Evolutionary conservation across 1,140 invertebrate species (phyloP).

Genomic region (Neuroterus valhalla): DNA sequence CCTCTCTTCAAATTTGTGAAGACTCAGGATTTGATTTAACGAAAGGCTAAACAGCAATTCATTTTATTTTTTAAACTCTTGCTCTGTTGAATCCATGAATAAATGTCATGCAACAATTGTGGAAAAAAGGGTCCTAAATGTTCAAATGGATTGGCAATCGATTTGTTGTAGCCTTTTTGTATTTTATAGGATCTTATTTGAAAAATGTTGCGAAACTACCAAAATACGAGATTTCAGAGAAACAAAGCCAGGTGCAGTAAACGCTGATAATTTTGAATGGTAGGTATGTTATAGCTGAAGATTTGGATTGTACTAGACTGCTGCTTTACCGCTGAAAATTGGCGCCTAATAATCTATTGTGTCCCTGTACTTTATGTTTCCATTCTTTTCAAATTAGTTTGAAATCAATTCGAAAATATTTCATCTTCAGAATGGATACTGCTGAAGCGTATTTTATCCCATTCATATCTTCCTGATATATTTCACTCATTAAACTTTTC

Average conservation of each 20-base stretch:
- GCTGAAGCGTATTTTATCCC: background rate
- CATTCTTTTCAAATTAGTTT: conserved; percentile 4
- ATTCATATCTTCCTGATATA: too few relatives aligned
- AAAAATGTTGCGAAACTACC: background rate
- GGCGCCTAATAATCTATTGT: conserved; percentile 17
- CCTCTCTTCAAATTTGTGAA: too few relatives aligned
- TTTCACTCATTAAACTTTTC: too few relatives aligned
- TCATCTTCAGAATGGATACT: background rate
- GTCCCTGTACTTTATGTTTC: background rate
- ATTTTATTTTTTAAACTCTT: too few relatives aligned
- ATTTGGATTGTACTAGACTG: conserved; percentile 1
- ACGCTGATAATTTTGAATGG: conserved; percentile 1
- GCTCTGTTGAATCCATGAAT: too few relatives aligned
- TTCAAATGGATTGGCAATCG: too few relatives aligned
- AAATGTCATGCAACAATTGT: too few relatives aligned
- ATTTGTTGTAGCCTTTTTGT: too few relatives aligned
- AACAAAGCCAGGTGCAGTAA: background rate
- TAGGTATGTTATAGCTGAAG: background rate
- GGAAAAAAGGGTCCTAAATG: too few relatives aligned
- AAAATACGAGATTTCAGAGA: background rate
- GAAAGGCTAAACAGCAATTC: too few relatives aligned
- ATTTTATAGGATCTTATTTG: too few relatives aligned
- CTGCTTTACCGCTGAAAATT: conserved; percentile 3
- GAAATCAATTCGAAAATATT: conserved; percentile 24
- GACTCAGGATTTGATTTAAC: too few relatives aligned